phyloP scores from a whole-genome alignment of 2,113 vertebrate genomes.

The Bos indicus region DNA sequence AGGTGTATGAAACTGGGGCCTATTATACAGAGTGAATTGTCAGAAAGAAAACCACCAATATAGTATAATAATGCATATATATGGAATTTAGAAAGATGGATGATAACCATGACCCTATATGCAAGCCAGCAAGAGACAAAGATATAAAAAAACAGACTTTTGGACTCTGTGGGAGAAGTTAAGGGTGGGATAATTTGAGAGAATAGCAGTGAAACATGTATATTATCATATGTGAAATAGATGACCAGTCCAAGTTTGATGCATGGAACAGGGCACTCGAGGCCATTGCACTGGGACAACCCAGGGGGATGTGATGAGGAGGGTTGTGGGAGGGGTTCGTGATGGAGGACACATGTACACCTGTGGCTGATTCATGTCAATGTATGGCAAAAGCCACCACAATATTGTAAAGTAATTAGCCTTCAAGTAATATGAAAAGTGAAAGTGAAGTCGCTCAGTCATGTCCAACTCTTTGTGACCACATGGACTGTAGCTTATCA shows the following conservation, averaged over 20 bases:
- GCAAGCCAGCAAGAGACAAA: background rate
- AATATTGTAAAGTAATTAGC: background rate
- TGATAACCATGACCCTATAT: background rate
- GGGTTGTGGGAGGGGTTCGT: background rate
- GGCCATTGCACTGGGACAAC: background rate
- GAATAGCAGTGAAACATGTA: background rate
- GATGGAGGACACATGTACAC: background rate
- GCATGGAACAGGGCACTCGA: background rate
- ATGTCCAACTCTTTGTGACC: too few relatives aligned
- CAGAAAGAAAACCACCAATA: background rate
- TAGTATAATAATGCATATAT: background rate
- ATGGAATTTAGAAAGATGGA: background rate
- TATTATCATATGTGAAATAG: background rate
- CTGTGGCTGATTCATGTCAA: background rate
- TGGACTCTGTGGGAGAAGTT: background rate
- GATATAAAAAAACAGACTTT: background rate
- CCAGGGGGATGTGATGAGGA: background rate
- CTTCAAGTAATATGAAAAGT: background rate
- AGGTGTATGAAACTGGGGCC: background rate
- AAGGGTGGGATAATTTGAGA: background rate
- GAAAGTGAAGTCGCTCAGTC: too few relatives aligned
- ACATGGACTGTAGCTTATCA: too few relatives aligned
- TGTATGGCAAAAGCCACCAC: background rate
- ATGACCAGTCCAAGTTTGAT: background rate
- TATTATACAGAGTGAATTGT: background rate